Percentiles rank a stretch among this genome's conserved stretches.
Conservation (phyloP, 2,888 invertebrate genomes). For the Lordiphosa fenestrarum region DNA sequence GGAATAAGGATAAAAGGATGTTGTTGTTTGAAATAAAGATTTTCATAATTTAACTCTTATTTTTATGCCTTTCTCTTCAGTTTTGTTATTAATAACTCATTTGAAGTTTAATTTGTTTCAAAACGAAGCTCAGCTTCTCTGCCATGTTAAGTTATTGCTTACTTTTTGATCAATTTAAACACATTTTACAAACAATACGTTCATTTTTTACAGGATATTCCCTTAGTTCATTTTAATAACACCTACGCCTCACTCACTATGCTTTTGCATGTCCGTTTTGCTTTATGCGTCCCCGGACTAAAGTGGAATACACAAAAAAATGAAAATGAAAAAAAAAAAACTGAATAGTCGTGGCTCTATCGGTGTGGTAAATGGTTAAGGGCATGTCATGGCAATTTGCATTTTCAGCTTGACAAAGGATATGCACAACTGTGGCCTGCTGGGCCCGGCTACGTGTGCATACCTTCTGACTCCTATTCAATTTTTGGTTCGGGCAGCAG, state of each 20-base stretch:
- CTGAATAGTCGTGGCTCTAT: constrained; percentile 20
- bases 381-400: constrained; percentile 74
- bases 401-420: constrained; percentile 73
- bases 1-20: no score
- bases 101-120: no score
- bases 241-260: constrained; percentile 1
- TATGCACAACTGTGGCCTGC: constrained; percentile 48
- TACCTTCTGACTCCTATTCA: constrained; percentile 18
- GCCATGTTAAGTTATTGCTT: no score
- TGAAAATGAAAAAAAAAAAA: constrained; percentile 2
- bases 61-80: no score
- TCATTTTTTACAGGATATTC: not conserved
- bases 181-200: not conserved
- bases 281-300: constrained; percentile 46
- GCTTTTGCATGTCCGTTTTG: constrained; percentile 51
- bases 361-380: constrained; percentile 59
- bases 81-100: no score
- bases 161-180: not conserved
- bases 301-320: no score
- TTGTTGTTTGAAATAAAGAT: no score
- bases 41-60: no score
- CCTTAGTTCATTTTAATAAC: not conserved
- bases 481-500: constrained; percentile 47
- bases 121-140: no score
- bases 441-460: not conserved